Conservation (phyloP, 2,797 vertebrate species). For the Melanotaenia pygmaea region DNA sequence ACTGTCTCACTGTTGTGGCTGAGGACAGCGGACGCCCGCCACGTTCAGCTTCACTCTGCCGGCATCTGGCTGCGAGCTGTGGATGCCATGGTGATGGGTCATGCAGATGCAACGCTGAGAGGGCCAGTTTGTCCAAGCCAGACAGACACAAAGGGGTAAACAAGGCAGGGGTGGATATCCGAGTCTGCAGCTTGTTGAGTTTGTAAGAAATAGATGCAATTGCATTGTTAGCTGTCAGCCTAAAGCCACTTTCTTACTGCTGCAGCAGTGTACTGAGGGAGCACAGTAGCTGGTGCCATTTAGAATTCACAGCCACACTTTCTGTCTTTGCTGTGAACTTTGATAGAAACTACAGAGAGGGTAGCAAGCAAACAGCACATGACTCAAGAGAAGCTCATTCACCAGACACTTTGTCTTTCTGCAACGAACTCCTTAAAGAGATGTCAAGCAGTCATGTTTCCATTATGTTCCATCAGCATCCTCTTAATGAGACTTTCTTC, state of each 20-base stretch:
- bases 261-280: neutral
- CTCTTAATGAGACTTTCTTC: too few species aligned
- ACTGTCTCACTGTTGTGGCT: constrained; percentile 40
- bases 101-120: constrained; percentile 35
- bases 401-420: neutral
- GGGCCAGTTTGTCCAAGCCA: constrained; percentile 24
- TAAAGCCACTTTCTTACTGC: constrained; percentile 1
- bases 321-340: neutral
- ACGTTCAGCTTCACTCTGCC: constrained; percentile 34
- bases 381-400: constrained; percentile 5
- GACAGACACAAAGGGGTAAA: constrained; percentile 7
- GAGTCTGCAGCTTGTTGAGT: constrained; percentile 10
- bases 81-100: constrained; percentile 42
- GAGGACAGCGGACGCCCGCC: constrained; percentile 51
- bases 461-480: too few species aligned
- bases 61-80: constrained; percentile 30
- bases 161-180: constrained; percentile 14
- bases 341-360: neutral
- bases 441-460: too few species aligned
- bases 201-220: constrained; percentile 20
- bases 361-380: neutral
- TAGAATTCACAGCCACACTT: constrained; percentile 16
- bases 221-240: constrained; percentile 24
- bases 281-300: neutral
- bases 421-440: neutral